phyloP scores from a whole-genome alignment of 2,888 invertebrate species.

The Empis livida region DNA sequence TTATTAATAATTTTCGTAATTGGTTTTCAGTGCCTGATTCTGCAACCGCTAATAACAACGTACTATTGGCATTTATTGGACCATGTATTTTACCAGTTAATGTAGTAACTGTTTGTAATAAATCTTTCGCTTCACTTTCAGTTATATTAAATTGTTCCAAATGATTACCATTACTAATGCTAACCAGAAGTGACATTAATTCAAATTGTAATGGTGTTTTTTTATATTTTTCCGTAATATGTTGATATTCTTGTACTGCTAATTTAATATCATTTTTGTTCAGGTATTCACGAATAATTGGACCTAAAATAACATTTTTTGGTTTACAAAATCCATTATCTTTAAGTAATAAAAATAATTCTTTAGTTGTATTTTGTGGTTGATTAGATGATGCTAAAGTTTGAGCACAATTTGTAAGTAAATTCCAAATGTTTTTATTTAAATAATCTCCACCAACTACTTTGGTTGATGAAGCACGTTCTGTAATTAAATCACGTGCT shows the following conservation, averaged over 20 bases:
- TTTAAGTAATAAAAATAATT: conserved; percentile 41
- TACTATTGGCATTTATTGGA: conserved; percentile 29
- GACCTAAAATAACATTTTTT: conserved; percentile 45
- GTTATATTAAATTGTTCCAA: conserved; percentile 16
- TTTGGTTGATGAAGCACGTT: conserved; percentile 39
- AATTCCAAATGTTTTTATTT: conserved; percentile 46
- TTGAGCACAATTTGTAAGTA: conserved; percentile 42
- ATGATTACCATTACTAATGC: conserved; percentile 22
- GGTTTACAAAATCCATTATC: conserved; percentile 42
- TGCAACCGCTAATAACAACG: conserved; percentile 36
- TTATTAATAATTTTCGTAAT: conserved; percentile 37
- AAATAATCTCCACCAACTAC: conserved; percentile 37
- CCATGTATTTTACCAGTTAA: conserved; percentile 35
- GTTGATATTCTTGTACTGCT: conserved; percentile 43
- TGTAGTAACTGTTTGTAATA: conserved; percentile 30
- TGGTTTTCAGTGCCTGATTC: conserved; percentile 37
- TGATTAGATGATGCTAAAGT: conserved; percentile 21
- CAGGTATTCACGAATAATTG: conserved; percentile 46
- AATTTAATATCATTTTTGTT: conserved; percentile 36
- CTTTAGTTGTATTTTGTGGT: conserved; percentile 33
- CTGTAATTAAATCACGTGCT: conserved; percentile 35
- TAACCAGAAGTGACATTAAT: conserved; percentile 37
- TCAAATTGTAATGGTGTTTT: conserved; percentile 54
- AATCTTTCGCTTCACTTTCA: conserved; percentile 25
- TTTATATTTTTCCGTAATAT: conserved; percentile 39